Evolutionary conservation across 2,797 vertebrate genomes (phyloP).

Genomic region (Sebastes trivittatus): DNA sequence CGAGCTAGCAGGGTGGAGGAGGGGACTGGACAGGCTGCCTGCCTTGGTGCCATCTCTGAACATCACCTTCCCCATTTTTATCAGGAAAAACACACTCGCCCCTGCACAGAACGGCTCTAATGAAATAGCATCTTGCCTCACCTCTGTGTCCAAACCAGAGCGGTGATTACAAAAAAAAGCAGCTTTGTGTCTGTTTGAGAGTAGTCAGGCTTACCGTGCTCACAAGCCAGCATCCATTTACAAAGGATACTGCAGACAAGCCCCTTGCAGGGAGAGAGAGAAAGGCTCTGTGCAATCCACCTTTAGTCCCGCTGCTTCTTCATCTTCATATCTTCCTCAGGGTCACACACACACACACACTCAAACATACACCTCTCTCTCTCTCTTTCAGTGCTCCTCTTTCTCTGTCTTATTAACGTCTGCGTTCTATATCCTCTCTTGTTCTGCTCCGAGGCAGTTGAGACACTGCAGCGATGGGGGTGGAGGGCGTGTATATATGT

Average conservation of each 20-base stretch:
- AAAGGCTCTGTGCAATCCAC: slow-evolving; percentile 76
- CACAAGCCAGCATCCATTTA: slow-evolving; percentile 80
- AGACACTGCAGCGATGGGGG: slow-evolving; percentile 88
- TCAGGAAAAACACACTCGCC: slow-evolving; percentile 49
- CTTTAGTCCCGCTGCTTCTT: slow-evolving; percentile 75
- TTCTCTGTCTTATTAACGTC: slow-evolving; percentile 77
- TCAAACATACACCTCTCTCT: slow-evolving; percentile 28
- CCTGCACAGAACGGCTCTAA: slow-evolving; percentile 26
- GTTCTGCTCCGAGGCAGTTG: slow-evolving; percentile 85
- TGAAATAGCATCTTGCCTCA: slow-evolving; percentile 19
- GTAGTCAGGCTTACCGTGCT: slow-evolving; percentile 77
- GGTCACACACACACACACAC: slow-evolving; percentile 41
- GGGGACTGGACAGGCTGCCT: slow-evolving; percentile 75
- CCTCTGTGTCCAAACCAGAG: slow-evolving; percentile 29
- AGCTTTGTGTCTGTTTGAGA: slow-evolving; percentile 43
- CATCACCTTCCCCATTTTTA: slow-evolving; percentile 74
- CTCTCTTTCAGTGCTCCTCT: slow-evolving; percentile 57
- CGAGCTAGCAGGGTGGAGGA: slow-evolving; percentile 75
- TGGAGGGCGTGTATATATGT: slow-evolving; percentile 83
- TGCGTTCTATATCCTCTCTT: slow-evolving; percentile 83
- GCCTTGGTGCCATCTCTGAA: slow-evolving; percentile 74
- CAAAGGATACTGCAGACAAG: slow-evolving; percentile 82
- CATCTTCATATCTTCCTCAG: slow-evolving; percentile 76
- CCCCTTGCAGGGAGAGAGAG: slow-evolving; percentile 73
- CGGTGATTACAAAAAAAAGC: slow-evolving; percentile 13